Base-by-base conservation (phyloP, 2,888 invertebrate genomes). In the Drosophila prostipennis region DNA sequence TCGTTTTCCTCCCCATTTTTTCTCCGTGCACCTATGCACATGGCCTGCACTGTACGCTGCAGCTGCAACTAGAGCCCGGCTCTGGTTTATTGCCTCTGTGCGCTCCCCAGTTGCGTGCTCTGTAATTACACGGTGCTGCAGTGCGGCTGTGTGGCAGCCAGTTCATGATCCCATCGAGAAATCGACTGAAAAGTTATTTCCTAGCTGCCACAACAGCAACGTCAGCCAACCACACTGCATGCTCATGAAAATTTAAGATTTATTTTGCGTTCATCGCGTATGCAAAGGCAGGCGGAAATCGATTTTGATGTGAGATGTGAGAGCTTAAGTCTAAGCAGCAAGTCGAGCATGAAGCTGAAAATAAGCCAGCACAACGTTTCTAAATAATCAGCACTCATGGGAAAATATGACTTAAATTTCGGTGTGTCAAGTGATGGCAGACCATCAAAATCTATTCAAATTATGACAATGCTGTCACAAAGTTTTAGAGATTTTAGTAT, bases 21-120 rank as follows among this genome's bases (percentile, higher is more conserved):
- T 16, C 6, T 32, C 56, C n/a, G 52, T 61, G 67, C 48, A 54
- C 49, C 74, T 82, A 83, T 70, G 63, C 77, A 54, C 57, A 73
- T 75, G 73, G 14, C 19, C 34, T 37, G 58, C 48, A 53, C 70
- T 72, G 76, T 73, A 16, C n/a, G n/a, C 59, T 65, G 72, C 61
- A 61, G 45, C 60, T 65, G 72, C 54, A 71, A 63, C 71, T 56
- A 63, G 63, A 71, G 43, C 55, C 61, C 29, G 72, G 63, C 51
- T 64, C 42, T 72, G 61, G 42, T 76, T 85, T 82, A 85, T 87
- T 81, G 78, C 76, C 77, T 77, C 78, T 76, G 82, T 68, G 79
- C 77, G 79, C 79, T 68, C 69, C 86, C 67, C 76, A 63, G 72
- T 74, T 74, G 80, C 72, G 58, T 60, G 72, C 53, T 39, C 54